These are phyloP conservation scores for Leptodactylus fuscus DNA, from an alignment of 2,113 vertebrate species.

Conservation along the genomic window DNA sequence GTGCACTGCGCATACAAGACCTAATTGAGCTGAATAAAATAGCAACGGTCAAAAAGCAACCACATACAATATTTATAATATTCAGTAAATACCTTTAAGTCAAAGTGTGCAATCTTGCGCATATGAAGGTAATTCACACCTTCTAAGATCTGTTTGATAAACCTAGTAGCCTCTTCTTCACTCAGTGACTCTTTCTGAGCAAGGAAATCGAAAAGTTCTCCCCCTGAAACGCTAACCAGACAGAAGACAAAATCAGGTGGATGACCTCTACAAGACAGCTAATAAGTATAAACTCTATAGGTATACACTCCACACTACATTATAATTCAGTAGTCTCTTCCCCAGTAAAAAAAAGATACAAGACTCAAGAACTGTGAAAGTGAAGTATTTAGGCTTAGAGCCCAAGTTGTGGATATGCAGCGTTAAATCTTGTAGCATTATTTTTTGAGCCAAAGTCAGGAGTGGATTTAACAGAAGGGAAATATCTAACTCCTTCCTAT, in stretches of 20 bases:
- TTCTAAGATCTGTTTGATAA: constrained; percentile 95
- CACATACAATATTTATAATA: no score
- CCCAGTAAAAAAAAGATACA: no score
- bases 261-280: background rate
- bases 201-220: constrained; percentile 97
- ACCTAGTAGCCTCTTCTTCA: constrained; percentile 96
- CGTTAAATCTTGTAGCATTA: no score
- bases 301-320: background rate
- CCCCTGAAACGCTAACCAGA: constrained; percentile 88
- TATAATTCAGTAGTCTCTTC: background rate
- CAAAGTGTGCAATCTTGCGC: constrained; percentile 93
- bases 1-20: no score
- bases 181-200: constrained; percentile 95
- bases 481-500: no score
- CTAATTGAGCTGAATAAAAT: no score
- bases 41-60: no score
- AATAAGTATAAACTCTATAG: background rate
- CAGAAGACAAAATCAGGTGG: background rate
- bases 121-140: constrained; percentile 93
- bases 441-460: no score
- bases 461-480: no score
- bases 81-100: constrained; percentile 98
- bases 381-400: no score
- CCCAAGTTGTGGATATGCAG: no score
- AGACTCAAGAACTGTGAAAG: no score